Percentiles rank a stretch among this genome's conserved stretches.
Evolutionary conservation across 2,113 vertebrate genomes (phyloP).

Genomic region (Procavia capensis): DNA sequence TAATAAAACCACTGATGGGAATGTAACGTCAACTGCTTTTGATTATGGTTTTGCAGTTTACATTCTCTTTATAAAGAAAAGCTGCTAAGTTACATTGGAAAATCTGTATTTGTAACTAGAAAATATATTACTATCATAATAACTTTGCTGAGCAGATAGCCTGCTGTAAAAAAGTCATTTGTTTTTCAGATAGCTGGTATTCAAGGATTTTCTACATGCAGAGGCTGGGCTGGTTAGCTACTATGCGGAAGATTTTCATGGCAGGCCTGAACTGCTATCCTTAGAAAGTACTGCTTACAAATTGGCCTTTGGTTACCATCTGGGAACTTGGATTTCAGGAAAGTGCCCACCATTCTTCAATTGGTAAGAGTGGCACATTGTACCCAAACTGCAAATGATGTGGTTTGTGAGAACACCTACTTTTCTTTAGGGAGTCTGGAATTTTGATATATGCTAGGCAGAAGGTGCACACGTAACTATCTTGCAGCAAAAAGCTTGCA

Average conservation of each 20-base stretch:
- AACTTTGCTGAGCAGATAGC: not conserved
- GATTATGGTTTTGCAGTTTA: constrained; percentile 42
- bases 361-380: not conserved
- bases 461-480: not conserved
- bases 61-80: constrained; percentile 51
- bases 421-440: constrained; percentile 36
- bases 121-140: constrained; percentile 27
- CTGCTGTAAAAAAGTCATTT: constrained; percentile 39
- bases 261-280: not conserved
- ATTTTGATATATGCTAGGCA: not conserved
- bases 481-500: not conserved
- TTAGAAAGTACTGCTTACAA: not conserved
- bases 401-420: constrained; percentile 21
- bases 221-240: not conserved
- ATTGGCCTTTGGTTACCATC: not conserved
- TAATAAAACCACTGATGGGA: constrained; percentile 50
- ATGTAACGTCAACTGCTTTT: constrained; percentile 43
- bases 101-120: constrained; percentile 8
- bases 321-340: constrained; percentile 20
- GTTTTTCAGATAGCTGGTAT: constrained; percentile 34
- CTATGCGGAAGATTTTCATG: not conserved
- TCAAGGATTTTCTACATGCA: constrained; percentile 32
- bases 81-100: constrained; percentile 10
- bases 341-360: not conserved
- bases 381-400: not conserved